A percentile compares a stretch with the other conserved stretches of the same genome.
Evolutionary conservation across 1,140 invertebrate species (phyloP).

Genomic region (Euura lappo): DNA sequence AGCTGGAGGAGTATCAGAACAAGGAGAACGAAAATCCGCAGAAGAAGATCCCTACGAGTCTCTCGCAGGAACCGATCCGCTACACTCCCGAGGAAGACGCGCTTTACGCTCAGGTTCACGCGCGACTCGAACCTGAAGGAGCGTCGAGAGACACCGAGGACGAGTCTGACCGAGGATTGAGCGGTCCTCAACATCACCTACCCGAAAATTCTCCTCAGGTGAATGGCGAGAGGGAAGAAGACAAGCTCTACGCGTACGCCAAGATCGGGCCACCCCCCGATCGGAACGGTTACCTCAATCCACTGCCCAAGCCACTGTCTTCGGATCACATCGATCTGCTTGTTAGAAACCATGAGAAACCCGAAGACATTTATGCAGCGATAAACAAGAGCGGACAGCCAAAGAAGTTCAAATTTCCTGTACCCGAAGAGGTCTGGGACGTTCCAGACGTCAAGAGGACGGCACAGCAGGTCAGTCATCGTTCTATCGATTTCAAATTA

Average conservation of each 20-base stretch:
- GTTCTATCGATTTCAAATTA: too few species aligned
- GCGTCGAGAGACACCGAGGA: slow-evolving; percentile 54
- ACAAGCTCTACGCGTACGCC: slow-evolving; percentile 43
- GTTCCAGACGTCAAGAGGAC: slow-evolving; percentile 42
- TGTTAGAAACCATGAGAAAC: slow-evolving; percentile 39
- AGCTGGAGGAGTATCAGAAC: slow-evolving; percentile 67
- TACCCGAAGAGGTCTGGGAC: slow-evolving; percentile 52
- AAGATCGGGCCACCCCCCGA: slow-evolving; percentile 38
- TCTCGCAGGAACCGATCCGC: slow-evolving; percentile 25
- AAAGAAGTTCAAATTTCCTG: slow-evolving; percentile 44
- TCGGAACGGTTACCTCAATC: slow-evolving; percentile 41
- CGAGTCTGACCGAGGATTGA: slow-evolving; percentile 41
- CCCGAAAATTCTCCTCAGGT: neutral
- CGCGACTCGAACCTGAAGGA: slow-evolving; percentile 54
- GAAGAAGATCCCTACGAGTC: slow-evolving; percentile 48
- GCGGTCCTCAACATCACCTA: slow-evolving; percentile 12
- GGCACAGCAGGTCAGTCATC: slow-evolving; percentile 35
- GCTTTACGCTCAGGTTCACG: slow-evolving; percentile 54
- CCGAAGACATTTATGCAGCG: slow-evolving; percentile 55
- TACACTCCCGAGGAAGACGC: slow-evolving; percentile 47
- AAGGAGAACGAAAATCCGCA: slow-evolving; percentile 73
- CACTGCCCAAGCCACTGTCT: slow-evolving; percentile 46
- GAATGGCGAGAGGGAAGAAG: slow-evolving; percentile 25
- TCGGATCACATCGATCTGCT: slow-evolving; percentile 39
- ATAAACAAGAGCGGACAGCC: slow-evolving; percentile 50